Conservation (phyloP, 1,140 invertebrate species). For the Leucophenga varia region DNA sequence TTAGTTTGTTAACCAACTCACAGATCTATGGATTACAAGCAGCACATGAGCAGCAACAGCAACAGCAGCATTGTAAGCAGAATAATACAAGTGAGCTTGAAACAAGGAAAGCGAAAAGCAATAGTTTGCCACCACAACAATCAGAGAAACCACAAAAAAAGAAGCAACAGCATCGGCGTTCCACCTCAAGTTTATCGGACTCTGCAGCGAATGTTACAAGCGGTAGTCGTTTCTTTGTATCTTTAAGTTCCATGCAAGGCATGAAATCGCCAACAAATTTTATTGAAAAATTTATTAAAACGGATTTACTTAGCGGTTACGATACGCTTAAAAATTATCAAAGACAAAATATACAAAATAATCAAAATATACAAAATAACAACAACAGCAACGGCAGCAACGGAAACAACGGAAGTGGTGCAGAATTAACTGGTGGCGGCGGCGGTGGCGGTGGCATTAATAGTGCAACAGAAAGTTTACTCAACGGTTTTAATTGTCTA, state of each 20-base stretch:
- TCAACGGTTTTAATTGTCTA: conserved; percentile 34
- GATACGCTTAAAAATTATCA: conserved; percentile 36
- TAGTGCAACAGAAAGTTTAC: conserved; percentile 12
- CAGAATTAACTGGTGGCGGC: neutral
- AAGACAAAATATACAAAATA: conserved; percentile 10
- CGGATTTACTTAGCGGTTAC: conserved; percentile 39
- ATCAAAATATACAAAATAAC: conserved; percentile 2
- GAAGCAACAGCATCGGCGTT: conserved; percentile 25
- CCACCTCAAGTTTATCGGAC: conserved; percentile 32
- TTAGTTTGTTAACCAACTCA: conserved; percentile 35
- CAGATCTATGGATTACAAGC: conserved; percentile 44
- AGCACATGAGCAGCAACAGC: conserved; percentile 20
- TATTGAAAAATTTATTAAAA: conserved; percentile 43
- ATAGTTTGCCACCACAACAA: conserved; percentile 29
- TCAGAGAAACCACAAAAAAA: conserved; percentile 18
- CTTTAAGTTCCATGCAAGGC: conserved; percentile 18
- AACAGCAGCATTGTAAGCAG: conserved; percentile 10
- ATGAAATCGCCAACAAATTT: conserved; percentile 40
- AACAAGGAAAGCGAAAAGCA: conserved; percentile 30
- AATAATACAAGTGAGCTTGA: conserved; percentile 1
- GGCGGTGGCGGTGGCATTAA: conserved; percentile 9
- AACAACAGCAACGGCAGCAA: conserved; percentile 16
- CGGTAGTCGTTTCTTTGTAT: conserved; percentile 33
- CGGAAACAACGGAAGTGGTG: neutral
- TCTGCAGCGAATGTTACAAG: conserved; percentile 5